Percentiles rank a stretch among this genome's conserved stretches.
Conservation (phyloP, 2,888 invertebrate genomes). For the Strigamia crassipes region DNA sequence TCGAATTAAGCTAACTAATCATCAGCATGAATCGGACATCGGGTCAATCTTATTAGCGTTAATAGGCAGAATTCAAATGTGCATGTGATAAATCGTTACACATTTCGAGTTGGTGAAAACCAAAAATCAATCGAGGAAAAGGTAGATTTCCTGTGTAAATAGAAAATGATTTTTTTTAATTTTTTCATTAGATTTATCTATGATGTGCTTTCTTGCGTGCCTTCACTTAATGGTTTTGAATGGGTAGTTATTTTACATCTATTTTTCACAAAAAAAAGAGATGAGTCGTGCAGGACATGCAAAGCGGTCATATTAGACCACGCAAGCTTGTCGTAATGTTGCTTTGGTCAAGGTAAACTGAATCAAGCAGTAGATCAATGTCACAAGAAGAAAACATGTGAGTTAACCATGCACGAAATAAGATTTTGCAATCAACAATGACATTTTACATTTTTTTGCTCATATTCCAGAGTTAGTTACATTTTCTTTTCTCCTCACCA, state of each 20-base stretch:
- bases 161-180: not conserved
- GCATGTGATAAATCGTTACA: not conserved
- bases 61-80: not conserved
- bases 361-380: conserved; percentile 37
- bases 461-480: not conserved
- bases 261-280: not conserved
- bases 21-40: not conserved
- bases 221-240: not conserved
- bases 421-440: not conserved
- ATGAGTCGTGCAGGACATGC: conserved; percentile 40
- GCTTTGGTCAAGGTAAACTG: conserved; percentile 37
- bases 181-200: not conserved
- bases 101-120: not conserved
- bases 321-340: conserved; percentile 38
- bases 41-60: not conserved
- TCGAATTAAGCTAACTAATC: not conserved
- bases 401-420: not conserved
- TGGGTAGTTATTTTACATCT: not conserved
- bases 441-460: not conserved
- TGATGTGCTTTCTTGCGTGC: conserved; percentile 28
- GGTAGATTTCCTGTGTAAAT: not conserved
- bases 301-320: conserved; percentile 35
- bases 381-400: not conserved
- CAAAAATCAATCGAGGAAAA: not conserved
- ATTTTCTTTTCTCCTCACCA: not conserved